Evolutionary conservation across 2,888 invertebrate genomes (phyloP).

Genomic region (Bhutanitis thaidina): DNA sequence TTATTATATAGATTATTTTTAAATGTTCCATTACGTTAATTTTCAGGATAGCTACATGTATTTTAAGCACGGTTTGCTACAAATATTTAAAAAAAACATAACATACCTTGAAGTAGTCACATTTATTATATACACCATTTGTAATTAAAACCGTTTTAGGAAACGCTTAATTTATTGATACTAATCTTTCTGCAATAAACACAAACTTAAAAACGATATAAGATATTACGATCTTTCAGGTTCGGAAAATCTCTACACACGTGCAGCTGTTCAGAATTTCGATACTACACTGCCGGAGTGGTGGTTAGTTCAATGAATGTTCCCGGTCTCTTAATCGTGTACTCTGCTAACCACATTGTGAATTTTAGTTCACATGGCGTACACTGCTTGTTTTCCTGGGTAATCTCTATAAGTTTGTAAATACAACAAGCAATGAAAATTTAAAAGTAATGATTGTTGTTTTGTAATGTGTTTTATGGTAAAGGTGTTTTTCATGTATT

Average conservation of each 20-base stretch:
- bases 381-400: constrained; percentile 33
- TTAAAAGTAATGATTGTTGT: not conserved
- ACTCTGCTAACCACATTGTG: not conserved
- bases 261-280: constrained; percentile 5
- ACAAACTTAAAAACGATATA: not conserved
- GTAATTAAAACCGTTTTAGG: too few relatives aligned
- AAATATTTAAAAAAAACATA: too few relatives aligned
- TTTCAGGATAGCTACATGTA: too few relatives aligned
- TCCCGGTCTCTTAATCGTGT: constrained; percentile 18
- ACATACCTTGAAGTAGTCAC: too few relatives aligned
- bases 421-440: constrained; percentile 30
- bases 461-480: not conserved
- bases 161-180: not conserved
- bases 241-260: constrained; percentile 1
- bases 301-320: constrained; percentile 24
- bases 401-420: too few relatives aligned
- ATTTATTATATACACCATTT: too few relatives aligned
- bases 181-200: not conserved
- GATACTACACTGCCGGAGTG: constrained; percentile 17
- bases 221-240: constrained; percentile 4
- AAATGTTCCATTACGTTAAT: too few relatives aligned
- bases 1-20: too few relatives aligned
- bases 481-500: constrained; percentile 15
- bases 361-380: constrained; percentile 17
- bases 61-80: too few relatives aligned